Conservation (phyloP, 2,113 vertebrate genomes). For the Syngnathus typhle region DNA sequence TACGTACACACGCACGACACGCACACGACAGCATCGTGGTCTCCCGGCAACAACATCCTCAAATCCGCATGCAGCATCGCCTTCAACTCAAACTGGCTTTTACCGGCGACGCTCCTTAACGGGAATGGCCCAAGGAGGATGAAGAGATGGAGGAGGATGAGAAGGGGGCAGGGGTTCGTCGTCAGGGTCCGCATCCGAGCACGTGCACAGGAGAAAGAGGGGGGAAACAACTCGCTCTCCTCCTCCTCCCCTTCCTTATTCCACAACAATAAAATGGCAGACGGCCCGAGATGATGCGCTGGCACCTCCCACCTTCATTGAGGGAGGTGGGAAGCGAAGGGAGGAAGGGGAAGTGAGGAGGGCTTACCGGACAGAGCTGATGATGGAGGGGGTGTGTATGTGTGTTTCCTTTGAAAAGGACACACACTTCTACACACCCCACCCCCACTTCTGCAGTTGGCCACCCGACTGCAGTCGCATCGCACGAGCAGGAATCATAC, state of each 20-base stretch:
- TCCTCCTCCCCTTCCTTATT: not conserved
- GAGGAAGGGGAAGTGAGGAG: constrained; percentile 24
- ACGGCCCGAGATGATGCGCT: constrained; percentile 28
- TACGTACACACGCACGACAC: constrained; percentile 30
- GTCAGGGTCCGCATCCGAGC: constrained; percentile 13
- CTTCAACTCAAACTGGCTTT: constrained; percentile 13
- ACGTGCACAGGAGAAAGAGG: constrained; percentile 17
- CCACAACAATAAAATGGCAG: constrained; percentile 62
- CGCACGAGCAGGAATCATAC: not conserved
- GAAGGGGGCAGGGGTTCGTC: constrained; percentile 23
- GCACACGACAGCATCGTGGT: constrained; percentile 37
- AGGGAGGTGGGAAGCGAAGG: constrained; percentile 23
- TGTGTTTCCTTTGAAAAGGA: constrained; percentile 2
- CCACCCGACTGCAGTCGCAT: not conserved
- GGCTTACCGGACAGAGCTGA: constrained; percentile 20
- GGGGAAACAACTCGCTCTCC: constrained; percentile 7
- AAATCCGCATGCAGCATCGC: constrained; percentile 17
- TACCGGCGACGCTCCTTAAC: constrained; percentile 41
- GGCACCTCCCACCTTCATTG: constrained; percentile 30
- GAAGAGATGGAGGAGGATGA: constrained; percentile 22
- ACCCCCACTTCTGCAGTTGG: not conserved
- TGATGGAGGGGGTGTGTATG: not conserved
- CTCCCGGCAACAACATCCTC: constrained; percentile 19
- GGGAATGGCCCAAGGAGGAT: constrained; percentile 32
- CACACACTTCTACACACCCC: constrained; percentile 15